Base-by-base conservation (phyloP, 2,797 vertebrate species). In the Rhinichthys osculus region DNA sequence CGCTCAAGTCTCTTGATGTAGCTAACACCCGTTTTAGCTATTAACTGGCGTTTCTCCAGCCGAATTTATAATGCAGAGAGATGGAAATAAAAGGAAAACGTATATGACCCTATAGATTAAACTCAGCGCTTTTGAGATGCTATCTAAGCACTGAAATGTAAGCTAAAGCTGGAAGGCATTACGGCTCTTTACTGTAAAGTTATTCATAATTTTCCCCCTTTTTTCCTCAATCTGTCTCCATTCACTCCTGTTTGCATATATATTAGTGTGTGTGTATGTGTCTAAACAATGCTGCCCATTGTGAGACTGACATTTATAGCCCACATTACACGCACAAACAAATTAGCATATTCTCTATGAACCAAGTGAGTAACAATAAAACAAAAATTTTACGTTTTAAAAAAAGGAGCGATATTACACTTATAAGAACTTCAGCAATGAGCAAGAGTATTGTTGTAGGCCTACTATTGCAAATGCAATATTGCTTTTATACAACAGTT, bases 121-220 rank as follows among this genome's bases (percentile, higher is more conserved):
- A 72, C 73, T 35, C 52, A 73, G 79, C 21, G 33, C 42, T 35
- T 59, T 38, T 72, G 71, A 87, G 84, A 87, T 86, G 86, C 82
- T 82, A 88, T 89, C 86, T 85, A 85, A 42, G 76, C 81, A 82
- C 47, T 44, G 86, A 66, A 86, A 86, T 83, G 67, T 66, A 74
- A 19, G 54, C 57, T 81, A 64, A 88, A 85, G 79, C 89, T 89
- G 76, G 79, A 73, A 72, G 33, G 64, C 82, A 87, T 88, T 88
- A 89, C 19, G 5, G 27, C 44, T 77, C 62, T 83, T 69, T 82
- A 59, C 74, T 52, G 78, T 83, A 72, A 85, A 78, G 79, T 81
- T 86, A 54, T 88, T 88, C 64, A 88, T 77, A 27, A 69, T 87
- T 87, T 72, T 54, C 57, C 44, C 66, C 27, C 13, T 33, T 27